These are phyloP conservation scores for Perccottus glenii DNA, from an alignment of 2,113 vertebrate species.

Conservation along the genomic window DNA sequence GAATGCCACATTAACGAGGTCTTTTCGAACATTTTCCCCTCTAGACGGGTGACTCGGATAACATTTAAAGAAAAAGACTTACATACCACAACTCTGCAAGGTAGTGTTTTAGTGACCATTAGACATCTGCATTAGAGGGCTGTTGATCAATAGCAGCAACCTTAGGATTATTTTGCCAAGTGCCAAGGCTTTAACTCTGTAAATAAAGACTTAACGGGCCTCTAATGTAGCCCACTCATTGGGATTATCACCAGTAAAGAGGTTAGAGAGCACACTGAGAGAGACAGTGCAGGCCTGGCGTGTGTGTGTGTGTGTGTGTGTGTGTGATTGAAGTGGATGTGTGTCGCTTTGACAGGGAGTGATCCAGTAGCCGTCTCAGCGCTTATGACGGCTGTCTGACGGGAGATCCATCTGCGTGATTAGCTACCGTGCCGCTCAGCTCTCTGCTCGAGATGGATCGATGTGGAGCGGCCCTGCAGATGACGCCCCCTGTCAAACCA, in stretches of 20 bases:
- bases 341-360: conserved; percentile 38
- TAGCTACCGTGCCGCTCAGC: conserved; percentile 34
- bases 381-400: conserved; percentile 49
- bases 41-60: conserved; percentile 11
- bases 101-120: conserved; percentile 15
- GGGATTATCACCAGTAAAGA: conserved; percentile 26
- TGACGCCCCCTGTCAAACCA: neutral
- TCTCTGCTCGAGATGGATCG: conserved; percentile 32
- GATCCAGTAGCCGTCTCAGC: conserved; percentile 37
- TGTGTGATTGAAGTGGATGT: neutral
- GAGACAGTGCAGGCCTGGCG: neutral
- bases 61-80: neutral
- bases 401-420: conserved; percentile 60
- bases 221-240: conserved; percentile 39
- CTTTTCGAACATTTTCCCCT: conserved; percentile 21
- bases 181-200: conserved; percentile 44
- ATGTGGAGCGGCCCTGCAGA: conserved; percentile 20
- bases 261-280: conserved; percentile 3
- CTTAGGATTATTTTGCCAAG: conserved; percentile 39
- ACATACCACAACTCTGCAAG: neutral
- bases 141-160: conserved; percentile 43
- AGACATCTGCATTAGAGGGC: conserved; percentile 42
- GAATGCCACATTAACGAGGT: conserved; percentile 30
- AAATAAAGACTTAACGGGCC: conserved; percentile 50
- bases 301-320: neutral